Conservation (phyloP, 1,140 invertebrate species). For the Anagrus nilaparvatae region DNA sequence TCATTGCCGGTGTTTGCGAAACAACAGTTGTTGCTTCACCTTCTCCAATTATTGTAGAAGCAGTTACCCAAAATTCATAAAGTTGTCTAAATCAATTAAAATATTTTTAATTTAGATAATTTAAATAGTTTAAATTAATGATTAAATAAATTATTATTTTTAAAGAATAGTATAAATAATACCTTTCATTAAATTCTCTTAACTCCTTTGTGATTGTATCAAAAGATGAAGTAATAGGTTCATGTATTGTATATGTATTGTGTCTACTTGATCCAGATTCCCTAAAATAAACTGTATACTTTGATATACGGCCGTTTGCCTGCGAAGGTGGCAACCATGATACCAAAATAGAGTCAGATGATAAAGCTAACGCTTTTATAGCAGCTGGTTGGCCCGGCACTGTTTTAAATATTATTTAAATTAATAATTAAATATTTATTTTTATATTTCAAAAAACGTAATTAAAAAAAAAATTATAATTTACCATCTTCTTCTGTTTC, state of each 20-base stretch:
- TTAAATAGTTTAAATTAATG: background rate
- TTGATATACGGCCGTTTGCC: conserved; percentile 69
- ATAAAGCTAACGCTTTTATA: conserved; percentile 69
- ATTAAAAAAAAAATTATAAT: conserved; percentile 5
- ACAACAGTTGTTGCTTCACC: conserved; percentile 57
- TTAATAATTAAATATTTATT: background rate
- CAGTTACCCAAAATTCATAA: conserved; percentile 81
- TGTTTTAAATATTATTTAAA: conserved; percentile 30
- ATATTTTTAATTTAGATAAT: conserved; percentile 1
- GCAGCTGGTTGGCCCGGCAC: conserved; percentile 74
- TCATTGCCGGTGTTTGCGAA: conserved; percentile 54
- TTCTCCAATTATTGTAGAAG: conserved; percentile 68
- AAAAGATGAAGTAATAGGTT: conserved; percentile 29
- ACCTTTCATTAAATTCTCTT: conserved; percentile 52
- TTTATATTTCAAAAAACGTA: background rate
- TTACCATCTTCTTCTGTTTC: conserved; percentile 66
- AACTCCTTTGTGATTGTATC: conserved; percentile 50
- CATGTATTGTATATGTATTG: conserved; percentile 36
- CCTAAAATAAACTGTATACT: conserved; percentile 70
- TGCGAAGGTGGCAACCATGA: conserved; percentile 72
- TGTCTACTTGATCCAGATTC: conserved; percentile 55
- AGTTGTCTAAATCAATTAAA: conserved; percentile 40
- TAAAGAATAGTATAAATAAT: background rate
- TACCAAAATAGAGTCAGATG: conserved; percentile 67
- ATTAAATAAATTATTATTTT: too few species aligned